Evolutionary conservation across 2,113 vertebrate species (phyloP).

Genomic region (Ceratotherium simum): DNA sequence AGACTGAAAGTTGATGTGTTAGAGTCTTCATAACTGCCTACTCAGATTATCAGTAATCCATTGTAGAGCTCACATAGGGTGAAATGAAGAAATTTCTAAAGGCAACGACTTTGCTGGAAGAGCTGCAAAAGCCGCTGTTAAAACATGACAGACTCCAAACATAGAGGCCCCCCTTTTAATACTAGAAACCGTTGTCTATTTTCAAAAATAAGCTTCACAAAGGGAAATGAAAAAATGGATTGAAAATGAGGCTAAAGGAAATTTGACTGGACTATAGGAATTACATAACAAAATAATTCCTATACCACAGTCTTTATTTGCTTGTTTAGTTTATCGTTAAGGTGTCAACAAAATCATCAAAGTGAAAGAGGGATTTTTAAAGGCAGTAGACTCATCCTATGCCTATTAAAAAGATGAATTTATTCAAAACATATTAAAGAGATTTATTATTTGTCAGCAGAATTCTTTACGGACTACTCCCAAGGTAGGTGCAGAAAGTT

Average conservation of each 20-base stretch:
- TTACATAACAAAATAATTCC: constrained; percentile 31
- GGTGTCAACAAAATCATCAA: constrained; percentile 5
- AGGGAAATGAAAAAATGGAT: constrained; percentile 1
- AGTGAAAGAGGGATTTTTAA: background rate
- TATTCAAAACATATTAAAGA: constrained; percentile 38
- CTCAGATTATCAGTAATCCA: constrained; percentile 32
- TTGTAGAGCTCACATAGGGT: background rate
- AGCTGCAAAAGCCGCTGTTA: background rate
- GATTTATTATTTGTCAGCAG: background rate
- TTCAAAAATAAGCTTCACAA: constrained; percentile 41
- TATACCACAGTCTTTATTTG: background rate
- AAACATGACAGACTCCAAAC: constrained; percentile 31
- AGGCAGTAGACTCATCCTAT: background rate
- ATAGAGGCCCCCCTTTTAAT: constrained; percentile 20
- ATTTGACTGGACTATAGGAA: background rate
- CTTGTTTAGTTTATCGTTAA: background rate
- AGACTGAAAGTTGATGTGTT: background rate
- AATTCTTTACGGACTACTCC: background rate
- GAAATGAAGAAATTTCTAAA: constrained; percentile 37
- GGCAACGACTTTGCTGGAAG: constrained; percentile 39
- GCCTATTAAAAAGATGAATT: constrained; percentile 19
- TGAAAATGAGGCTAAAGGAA: background rate
- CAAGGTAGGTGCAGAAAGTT: background rate
- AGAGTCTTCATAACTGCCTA: background rate
- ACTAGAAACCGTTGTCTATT: background rate